Base-by-base conservation (phyloP, 2,113 vertebrate genomes). In the Ailurus styani region DNA sequence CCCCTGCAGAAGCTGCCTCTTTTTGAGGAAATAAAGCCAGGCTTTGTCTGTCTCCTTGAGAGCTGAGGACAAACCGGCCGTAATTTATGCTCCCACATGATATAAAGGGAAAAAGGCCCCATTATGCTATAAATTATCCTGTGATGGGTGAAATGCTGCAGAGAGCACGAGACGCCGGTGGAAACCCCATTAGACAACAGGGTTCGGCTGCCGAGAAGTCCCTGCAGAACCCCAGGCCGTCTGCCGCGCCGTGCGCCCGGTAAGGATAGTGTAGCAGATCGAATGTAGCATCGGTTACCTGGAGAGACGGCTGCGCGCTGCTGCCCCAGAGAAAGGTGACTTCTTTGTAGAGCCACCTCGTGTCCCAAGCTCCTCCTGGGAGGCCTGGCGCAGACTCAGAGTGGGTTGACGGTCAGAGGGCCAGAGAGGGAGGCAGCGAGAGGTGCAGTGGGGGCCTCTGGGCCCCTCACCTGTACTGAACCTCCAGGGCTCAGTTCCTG, bases 61-160 rank as follows among this genome's bases (percentile, higher is more conserved):
- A 97, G 96, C 97, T 42, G 98, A 98, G 98, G 98, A 99, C 98
- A 98, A 98, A 98, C 98, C 94, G 97, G 98, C 98, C 98, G 98
- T 99, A 98, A 99, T 99, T 99, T 98, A 99, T 99, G 98, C 98
- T 99, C 98, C 95, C 60, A 62, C 2, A 18, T 98, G 97, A 98
- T 98, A 98, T 97, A 97, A 93, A 90, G 95, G 52, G 86, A 93
- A 98, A 99, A 98, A 98, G 97, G 89, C 97, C 98, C 98, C 98
- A 98, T 99, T 98, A 98, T 97, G 88, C 98, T 98, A 98, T 99
- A 99, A 99, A 99, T 99, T 99, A 98, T 98, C 98, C 98, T 97
- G 98, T 98, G 98, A 98, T 98, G 97, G 98, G 97, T 95, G 93
- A 99, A 98, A 98, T 97, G 98, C 98, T 86, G 97, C 98, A 87